Evolutionary conservation across 1,140 invertebrate species (phyloP).

Genomic region (Drosophila albomicans): DNA sequence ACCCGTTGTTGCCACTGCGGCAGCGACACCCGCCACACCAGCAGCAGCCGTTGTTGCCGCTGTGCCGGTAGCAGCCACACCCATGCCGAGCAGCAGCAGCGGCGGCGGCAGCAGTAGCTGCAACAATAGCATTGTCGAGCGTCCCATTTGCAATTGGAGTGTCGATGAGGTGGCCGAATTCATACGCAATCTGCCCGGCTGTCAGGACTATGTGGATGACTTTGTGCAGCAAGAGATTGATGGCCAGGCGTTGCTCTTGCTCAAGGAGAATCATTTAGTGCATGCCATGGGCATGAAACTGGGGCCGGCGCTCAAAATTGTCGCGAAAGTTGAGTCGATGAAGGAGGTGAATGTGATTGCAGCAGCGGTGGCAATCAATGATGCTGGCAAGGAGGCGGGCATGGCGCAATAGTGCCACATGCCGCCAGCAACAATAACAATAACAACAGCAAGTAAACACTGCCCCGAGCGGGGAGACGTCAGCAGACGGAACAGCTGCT

Average conservation of each 20-base stretch:
- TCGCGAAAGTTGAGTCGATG: slow-evolving; percentile 87
- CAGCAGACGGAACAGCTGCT: slow-evolving; percentile 6
- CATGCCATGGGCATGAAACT: slow-evolving; percentile 97
- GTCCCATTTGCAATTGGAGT: slow-evolving; percentile 84
- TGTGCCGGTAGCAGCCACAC: slow-evolving; percentile 8
- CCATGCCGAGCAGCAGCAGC: slow-evolving; percentile 15
- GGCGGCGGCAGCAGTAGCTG: not conserved
- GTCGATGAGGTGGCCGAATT: slow-evolving; percentile 93
- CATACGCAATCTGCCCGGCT: slow-evolving; percentile 94
- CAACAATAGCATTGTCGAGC: slow-evolving; percentile 37
- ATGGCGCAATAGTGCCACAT: slow-evolving; percentile 55
- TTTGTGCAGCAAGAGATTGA: slow-evolving; percentile 98
- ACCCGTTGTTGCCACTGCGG: slow-evolving; percentile 13
- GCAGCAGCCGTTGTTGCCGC: slow-evolving; percentile 2
- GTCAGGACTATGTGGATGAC: slow-evolving; percentile 96
- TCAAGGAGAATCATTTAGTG: slow-evolving; percentile 98
- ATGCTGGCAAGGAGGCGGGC: slow-evolving; percentile 49
- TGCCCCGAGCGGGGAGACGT: not conserved
- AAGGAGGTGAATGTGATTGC: slow-evolving; percentile 64
- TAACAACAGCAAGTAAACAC: slow-evolving; percentile 5
- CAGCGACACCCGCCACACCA: slow-evolving; percentile 16
- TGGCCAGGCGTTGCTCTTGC: slow-evolving; percentile 95
- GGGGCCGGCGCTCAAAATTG: slow-evolving; percentile 97
- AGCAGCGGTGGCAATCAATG: slow-evolving; percentile 19
- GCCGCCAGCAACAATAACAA: slow-evolving; percentile 8